Evolutionary conservation across 2,113 vertebrate genomes (phyloP).

Genomic region (Myxocyprinus asiaticus): DNA sequence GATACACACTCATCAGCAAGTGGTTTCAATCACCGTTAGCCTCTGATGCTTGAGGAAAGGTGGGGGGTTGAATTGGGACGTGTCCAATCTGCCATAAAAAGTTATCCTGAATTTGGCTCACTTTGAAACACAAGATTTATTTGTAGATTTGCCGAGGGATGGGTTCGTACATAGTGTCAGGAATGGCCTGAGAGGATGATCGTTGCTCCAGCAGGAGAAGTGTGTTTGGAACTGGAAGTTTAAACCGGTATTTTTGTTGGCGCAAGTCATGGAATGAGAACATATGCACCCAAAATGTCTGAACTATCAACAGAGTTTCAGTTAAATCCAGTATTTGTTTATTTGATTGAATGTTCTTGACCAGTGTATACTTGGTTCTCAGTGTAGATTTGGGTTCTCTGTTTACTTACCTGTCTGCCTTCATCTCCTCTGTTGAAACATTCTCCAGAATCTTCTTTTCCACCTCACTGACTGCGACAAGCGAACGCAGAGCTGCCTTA

Average conservation of each 20-base stretch:
- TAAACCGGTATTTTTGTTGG: conserved; percentile 17
- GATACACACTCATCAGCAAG: conserved; percentile 43
- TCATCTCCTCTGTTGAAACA: background rate
- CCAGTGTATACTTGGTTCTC: background rate
- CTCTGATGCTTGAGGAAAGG: conserved; percentile 22
- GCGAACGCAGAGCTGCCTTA: background rate
- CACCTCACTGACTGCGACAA: conserved; percentile 29
- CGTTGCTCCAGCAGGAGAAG: conserved; percentile 24
- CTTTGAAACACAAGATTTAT: background rate
- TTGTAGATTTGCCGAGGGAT: conserved; percentile 23
- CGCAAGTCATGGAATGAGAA: conserved; percentile 19
- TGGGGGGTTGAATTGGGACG: conserved; percentile 14
- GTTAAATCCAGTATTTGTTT: background rate
- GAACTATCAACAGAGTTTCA: background rate
- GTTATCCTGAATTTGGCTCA: conserved; percentile 9
- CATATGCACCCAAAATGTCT: conserved; percentile 9
- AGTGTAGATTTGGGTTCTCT: background rate
- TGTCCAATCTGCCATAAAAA: conserved; percentile 41
- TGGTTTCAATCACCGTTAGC: conserved; percentile 50
- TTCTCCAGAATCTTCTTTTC: conserved; percentile 38
- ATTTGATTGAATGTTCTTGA: background rate
- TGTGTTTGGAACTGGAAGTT: background rate
- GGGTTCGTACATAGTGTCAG: conserved; percentile 20
- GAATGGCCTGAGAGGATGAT: conserved; percentile 20
- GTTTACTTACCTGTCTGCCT: no score